A percentile compares a stretch with the other conserved stretches of the same genome.
These are phyloP conservation scores for Pardalotus punctatus DNA, from an alignment of 2,113 vertebrate species.

Conservation along the genomic window DNA sequence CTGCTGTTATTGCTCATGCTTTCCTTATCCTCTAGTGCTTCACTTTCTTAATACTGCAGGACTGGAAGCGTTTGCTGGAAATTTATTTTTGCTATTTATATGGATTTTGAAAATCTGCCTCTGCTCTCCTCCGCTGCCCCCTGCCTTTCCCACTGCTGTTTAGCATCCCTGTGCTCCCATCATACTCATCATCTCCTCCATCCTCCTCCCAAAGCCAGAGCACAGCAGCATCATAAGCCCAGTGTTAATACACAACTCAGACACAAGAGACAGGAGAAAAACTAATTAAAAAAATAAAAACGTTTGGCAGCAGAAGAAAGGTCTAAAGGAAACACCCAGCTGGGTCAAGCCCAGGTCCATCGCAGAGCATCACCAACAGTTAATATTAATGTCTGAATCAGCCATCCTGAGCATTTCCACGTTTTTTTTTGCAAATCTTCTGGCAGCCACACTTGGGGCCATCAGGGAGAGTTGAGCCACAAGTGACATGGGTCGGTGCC, in stretches of 20 bases:
- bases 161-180: background rate
- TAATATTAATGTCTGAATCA: background rate
- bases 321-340: background rate
- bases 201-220: background rate
- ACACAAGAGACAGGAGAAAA: background rate
- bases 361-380: background rate
- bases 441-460: fast-evolving
- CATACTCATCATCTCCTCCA: background rate
- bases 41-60: constrained; percentile 44
- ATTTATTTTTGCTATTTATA: constrained; percentile 51
- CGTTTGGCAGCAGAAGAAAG: background rate
- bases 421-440: background rate
- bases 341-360: background rate
- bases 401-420: background rate
- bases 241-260: background rate
- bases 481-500: fast-evolving
- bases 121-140: constrained; percentile 29
- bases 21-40: constrained; percentile 63
- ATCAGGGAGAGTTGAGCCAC: background rate
- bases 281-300: background rate
- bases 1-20: constrained; percentile 63
- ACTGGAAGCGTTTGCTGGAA: constrained; percentile 51
- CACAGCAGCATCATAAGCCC: background rate
- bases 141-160: constrained; percentile 11
- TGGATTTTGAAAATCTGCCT: constrained; percentile 48